Percentiles rank a stretch among this genome's conserved stretches.
phyloP scores from a whole-genome alignment of 2,113 vertebrate species.

The Meleagris gallopavo region DNA sequence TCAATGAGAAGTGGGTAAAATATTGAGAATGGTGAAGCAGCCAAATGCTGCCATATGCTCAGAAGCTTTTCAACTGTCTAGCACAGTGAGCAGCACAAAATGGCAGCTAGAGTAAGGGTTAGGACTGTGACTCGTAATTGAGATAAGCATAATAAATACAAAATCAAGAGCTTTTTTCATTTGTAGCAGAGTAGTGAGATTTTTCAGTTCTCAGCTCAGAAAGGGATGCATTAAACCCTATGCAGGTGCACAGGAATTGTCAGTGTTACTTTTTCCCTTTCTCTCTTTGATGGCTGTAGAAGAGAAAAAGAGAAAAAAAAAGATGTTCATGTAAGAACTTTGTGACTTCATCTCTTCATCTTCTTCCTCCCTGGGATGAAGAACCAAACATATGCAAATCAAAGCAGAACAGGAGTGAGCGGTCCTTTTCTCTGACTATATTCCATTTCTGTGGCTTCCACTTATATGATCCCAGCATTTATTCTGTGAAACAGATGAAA shows the following conservation, averaged over 20 bases:
- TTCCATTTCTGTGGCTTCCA: background rate
- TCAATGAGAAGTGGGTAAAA: constrained; percentile 49
- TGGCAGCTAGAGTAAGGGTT: background rate
- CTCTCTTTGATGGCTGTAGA: background rate
- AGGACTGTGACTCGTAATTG: constrained; percentile 9
- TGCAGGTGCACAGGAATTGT: background rate
- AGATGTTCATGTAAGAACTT: background rate
- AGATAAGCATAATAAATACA: constrained; percentile 10
- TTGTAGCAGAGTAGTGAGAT: background rate
- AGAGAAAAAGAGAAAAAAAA: background rate
- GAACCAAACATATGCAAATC: background rate
- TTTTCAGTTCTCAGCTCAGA: background rate
- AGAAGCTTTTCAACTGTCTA: constrained; percentile 27
- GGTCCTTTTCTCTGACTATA: background rate
- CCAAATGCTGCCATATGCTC: constrained; percentile 41
- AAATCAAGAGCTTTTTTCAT: background rate
- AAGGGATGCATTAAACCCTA: background rate
- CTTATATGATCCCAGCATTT: background rate
- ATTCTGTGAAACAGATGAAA: background rate
- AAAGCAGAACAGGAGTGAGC: background rate
- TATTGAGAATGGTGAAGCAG: constrained; percentile 38
- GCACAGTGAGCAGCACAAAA: constrained; percentile 12
- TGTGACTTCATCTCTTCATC: background rate
- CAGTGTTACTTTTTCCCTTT: background rate
- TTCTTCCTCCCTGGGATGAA: background rate